Base-by-base conservation (phyloP, 1,140 invertebrate species). In the Diorhabda elongata region DNA sequence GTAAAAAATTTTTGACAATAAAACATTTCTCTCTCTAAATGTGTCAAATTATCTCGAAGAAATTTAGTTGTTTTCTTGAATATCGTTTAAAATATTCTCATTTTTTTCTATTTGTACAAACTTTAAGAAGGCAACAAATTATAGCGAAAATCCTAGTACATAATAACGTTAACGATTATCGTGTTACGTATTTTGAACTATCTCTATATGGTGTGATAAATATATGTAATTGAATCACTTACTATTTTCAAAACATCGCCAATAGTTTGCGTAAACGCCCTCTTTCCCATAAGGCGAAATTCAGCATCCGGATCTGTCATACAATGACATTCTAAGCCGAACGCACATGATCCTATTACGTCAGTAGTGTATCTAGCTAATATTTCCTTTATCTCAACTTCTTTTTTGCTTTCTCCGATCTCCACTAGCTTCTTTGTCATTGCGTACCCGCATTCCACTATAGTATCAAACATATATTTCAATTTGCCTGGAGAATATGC, bases 321-420 rank as follows among this genome's bases (percentile, higher is more conserved):
- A 5, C 82, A 84, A 69, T 87, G 83, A 26, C 83, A 83, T 60
- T 87, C 81, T 3, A 87, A 76, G 6, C 87, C 87, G 74, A 87
- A 87, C 8, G 83, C 84, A 71, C 84, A 86, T 0, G 81, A 82
- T 26, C 82, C 83, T 4, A 88, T 87, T 3, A 86, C 83, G 72
- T 87, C 86, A 9, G 85, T 86, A 3, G 83, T 85, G 64, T 83
- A 87, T 73, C 82, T 81, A 3, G 61, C 67, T n/a, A 68, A 26
- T 5, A 69, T 69, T 45, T 69, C 68, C 67, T 73, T 75, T 42
- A 75, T 75, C 59, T 77, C 76, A 2, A 77, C 69, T 42, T 64
- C 67, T 52, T 64, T 56, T 9, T 45, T 44, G 45, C 11, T 64
- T 42, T 68, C 9, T 3, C 66, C 58, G 45, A 72, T 73, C 58